A percentile compares a stretch with the other conserved stretches of the same genome.
Conservation (phyloP, 2,797 vertebrate genomes). For the Sciurus vulgaris region DNA sequence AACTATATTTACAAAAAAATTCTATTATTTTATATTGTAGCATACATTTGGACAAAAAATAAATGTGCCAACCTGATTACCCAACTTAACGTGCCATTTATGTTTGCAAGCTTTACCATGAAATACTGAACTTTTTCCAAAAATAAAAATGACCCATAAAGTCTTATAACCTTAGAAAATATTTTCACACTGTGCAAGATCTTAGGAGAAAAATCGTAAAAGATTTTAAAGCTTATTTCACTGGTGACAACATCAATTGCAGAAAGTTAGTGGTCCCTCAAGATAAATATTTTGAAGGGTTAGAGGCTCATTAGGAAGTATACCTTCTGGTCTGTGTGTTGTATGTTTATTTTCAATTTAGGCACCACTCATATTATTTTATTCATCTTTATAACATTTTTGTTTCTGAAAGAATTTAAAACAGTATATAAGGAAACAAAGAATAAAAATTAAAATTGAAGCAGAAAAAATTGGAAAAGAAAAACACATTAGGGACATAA, state of each 20-base stretch:
- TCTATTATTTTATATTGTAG: not conserved
- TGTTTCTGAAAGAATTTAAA: slow-evolving; percentile 41
- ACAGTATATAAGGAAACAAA: not conserved
- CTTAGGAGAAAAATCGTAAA: slow-evolving; percentile 30
- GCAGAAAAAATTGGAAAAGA: not conserved
- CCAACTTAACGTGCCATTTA: not conserved
- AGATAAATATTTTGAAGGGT: slow-evolving; percentile 5
- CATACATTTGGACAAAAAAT: not conserved
- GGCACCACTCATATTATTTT: not conserved
- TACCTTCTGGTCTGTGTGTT: not conserved
- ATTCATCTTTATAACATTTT: not conserved
- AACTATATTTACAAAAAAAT: not conserved
- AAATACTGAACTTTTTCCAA: slow-evolving; percentile 27
- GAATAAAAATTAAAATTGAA: not conserved
- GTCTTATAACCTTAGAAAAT: not conserved
- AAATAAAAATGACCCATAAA: slow-evolving; percentile 31
- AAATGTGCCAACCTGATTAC: not conserved
- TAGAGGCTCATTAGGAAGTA: not conserved
- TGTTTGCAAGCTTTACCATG: slow-evolving; percentile 23
- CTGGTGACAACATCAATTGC: not conserved
- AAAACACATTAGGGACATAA: not conserved
- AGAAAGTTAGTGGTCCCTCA: not conserved
- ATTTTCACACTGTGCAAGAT: not conserved
- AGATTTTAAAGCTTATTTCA: slow-evolving; percentile 33
- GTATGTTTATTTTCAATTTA: not conserved